These are phyloP conservation scores for Furnarius figulus DNA, from an alignment of 2,113 vertebrate genomes.

Conservation along the genomic window DNA sequence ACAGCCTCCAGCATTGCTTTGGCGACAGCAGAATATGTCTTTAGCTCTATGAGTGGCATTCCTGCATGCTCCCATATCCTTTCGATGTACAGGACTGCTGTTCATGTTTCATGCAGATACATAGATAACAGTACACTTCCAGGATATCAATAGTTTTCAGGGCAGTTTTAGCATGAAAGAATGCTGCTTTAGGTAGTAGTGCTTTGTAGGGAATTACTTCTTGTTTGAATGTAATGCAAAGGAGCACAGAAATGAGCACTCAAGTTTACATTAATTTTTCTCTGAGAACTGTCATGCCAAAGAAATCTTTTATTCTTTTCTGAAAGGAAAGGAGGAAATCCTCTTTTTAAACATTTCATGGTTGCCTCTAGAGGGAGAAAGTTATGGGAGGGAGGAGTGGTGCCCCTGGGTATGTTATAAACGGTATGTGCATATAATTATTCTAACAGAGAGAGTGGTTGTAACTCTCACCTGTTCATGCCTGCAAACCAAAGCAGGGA, in stretches of 20 bases:
- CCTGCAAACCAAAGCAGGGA: not conserved
- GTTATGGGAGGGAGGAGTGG: not conserved
- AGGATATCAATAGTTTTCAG: not conserved
- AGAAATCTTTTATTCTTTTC: not conserved
- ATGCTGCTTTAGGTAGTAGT: not conserved
- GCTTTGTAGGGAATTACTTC: not conserved
- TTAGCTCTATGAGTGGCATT: not conserved
- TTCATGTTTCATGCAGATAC: not conserved
- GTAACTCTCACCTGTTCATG: not conserved
- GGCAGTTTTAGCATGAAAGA: not conserved
- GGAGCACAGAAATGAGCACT: not conserved
- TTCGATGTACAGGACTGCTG: not conserved
- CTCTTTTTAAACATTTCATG: not conserved
- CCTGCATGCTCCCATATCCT: not conserved
- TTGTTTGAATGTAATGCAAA: not conserved
- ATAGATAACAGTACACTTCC: not conserved
- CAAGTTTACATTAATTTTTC: not conserved
- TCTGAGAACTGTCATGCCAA: not conserved
- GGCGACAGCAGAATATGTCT: not conserved
- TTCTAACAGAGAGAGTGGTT: not conserved
- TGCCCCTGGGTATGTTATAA: not conserved
- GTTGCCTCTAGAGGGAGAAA: not conserved
- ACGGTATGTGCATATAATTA: not conserved
- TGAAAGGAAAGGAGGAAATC: not conserved
- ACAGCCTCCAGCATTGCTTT: not conserved